Evolutionary conservation across 2,797 vertebrate species (phyloP).

Genomic region (Takifugu ocellatus): DNA sequence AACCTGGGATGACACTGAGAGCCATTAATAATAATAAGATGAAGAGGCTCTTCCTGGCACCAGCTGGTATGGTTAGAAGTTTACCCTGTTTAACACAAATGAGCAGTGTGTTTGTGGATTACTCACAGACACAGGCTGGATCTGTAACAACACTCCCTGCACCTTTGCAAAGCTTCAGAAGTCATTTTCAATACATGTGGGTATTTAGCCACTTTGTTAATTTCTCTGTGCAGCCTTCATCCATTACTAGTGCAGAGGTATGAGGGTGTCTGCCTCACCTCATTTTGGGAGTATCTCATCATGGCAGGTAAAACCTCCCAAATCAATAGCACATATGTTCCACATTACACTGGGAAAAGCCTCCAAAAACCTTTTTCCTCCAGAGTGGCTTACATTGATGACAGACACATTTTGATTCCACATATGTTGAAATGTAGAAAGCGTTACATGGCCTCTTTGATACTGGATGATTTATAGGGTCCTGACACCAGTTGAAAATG

Average conservation of each 20-base stretch:
- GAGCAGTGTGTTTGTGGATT: conserved; percentile 42
- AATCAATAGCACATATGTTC: conserved; percentile 78
- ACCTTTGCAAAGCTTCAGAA: conserved; percentile 7
- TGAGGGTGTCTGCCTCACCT: conserved; percentile 60
- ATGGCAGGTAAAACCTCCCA: conserved; percentile 72
- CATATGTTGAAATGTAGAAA: conserved; percentile 84
- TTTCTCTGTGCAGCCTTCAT: conserved; percentile 63
- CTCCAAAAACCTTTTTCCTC: conserved; percentile 58
- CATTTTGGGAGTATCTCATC: conserved; percentile 60
- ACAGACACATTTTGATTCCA: conserved; percentile 80
- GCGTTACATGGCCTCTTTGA: conserved; percentile 83
- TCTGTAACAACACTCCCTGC: background rate
- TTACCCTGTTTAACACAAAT: conserved; percentile 72
- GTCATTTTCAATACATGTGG: conserved; percentile 10
- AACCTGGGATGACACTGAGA: conserved; percentile 75
- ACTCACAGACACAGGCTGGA: background rate
- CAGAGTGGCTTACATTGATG: conserved; percentile 73
- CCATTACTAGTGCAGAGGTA: conserved; percentile 45
- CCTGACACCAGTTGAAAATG: conserved; percentile 78
- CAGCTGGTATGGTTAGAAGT: conserved; percentile 52
- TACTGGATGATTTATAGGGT: conserved; percentile 81
- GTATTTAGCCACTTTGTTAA: conserved; percentile 63
- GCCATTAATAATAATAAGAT: conserved; percentile 76
- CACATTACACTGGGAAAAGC: conserved; percentile 73
- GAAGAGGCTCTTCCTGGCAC: conserved; percentile 62